Conservation (phyloP, 2,797 vertebrate genomes). For the Chaetophractus vellerosus region DNA sequence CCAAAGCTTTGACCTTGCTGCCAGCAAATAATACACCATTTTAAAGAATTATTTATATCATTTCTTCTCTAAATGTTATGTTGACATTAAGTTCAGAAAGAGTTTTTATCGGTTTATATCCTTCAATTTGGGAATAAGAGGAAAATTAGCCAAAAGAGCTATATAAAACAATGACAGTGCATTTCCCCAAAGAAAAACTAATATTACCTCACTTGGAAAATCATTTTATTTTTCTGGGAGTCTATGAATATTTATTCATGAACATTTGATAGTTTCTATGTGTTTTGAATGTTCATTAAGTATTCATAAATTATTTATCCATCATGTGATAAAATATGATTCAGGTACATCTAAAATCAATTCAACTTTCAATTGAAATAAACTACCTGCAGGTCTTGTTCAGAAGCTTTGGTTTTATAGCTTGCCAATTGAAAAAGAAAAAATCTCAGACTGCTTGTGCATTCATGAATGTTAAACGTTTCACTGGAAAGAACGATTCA, state of each 20-base stretch:
- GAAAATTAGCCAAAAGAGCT: not conserved
- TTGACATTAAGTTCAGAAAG: constrained; percentile 11
- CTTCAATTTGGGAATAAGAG: constrained; percentile 4
- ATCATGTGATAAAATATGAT: not conserved
- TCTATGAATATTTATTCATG: constrained; percentile 54
- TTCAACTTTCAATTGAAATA: constrained; percentile 53
- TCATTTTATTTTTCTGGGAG: not conserved
- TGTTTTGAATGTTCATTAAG: constrained; percentile 42
- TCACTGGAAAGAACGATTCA: not conserved
- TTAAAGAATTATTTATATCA: not conserved
- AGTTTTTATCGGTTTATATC: not conserved
- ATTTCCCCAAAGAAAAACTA: not conserved
- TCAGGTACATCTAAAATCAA: constrained; percentile 34
- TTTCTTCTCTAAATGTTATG: not conserved
- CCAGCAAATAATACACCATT: not conserved
- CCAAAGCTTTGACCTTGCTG: not conserved
- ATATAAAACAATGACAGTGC: not conserved
- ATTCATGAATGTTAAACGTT: constrained; percentile 53
- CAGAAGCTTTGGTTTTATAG: constrained; percentile 40
- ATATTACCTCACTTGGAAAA: not conserved
- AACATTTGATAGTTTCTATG: constrained; percentile 16
- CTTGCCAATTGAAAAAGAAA: constrained; percentile 49
- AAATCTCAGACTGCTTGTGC: constrained; percentile 45
- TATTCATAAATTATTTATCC: constrained; percentile 33
- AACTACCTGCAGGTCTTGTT: not conserved